Evolutionary conservation across 2,888 invertebrate species (phyloP).

Genomic region (Ectemnius continuus): DNA sequence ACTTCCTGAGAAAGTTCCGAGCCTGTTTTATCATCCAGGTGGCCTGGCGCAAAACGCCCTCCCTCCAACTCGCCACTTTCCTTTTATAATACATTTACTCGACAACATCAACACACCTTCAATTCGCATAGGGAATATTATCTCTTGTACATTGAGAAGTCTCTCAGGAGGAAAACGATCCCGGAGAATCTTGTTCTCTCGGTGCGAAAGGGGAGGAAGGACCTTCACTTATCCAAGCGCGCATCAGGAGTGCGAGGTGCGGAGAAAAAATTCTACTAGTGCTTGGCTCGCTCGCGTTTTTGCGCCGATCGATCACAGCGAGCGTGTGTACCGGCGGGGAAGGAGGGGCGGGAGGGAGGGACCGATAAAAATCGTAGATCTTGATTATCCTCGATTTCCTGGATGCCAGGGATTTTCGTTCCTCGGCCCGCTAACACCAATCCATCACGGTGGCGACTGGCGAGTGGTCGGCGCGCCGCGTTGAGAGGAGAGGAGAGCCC

Average conservation of each 20-base stretch:
- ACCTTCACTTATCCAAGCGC: neutral
- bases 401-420: slow-evolving; percentile 32
- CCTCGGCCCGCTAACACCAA: slow-evolving; percentile 31
- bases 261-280: slow-evolving; percentile 9
- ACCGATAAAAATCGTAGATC: slow-evolving; percentile 32
- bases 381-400: slow-evolving; percentile 14
- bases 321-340: neutral
- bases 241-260: neutral
- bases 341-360: too few relatives aligned
- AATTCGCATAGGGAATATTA: neutral
- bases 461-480: slow-evolving; percentile 5
- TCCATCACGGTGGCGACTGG: slow-evolving; percentile 29
- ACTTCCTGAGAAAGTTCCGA: neutral
- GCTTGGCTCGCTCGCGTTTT: neutral
- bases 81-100: neutral
- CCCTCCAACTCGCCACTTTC: neutral
- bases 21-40: too few relatives aligned
- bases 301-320: slow-evolving; percentile 35
- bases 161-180: neutral
- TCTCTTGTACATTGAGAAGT: neutral
- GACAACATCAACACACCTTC: neutral
- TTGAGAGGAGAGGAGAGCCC: neutral
- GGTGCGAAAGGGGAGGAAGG: neutral
- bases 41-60: neutral
- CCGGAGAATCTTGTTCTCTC: neutral